Evolutionary conservation across 2,113 vertebrate genomes (phyloP).

Genomic region (Aptenodytes forsteri): DNA sequence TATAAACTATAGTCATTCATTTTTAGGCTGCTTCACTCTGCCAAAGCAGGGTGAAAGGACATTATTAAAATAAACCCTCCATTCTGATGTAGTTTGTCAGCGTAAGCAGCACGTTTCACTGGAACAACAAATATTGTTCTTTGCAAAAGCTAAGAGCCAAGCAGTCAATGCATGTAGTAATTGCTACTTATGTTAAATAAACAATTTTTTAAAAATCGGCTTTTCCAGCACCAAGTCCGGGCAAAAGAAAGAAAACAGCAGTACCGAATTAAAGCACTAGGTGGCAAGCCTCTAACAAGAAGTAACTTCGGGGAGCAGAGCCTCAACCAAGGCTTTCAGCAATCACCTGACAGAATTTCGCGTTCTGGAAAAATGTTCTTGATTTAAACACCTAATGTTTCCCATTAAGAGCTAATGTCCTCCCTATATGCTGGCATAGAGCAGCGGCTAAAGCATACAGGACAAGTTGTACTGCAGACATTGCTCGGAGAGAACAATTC

Average conservation of each 20-base stretch:
- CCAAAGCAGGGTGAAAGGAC: background rate
- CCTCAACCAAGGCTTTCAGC: background rate
- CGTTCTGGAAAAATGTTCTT: background rate
- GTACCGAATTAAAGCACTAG: constrained; percentile 9
- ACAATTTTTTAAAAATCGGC: rapidly evolving
- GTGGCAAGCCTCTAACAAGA: constrained; percentile 52
- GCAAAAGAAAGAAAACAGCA: background rate
- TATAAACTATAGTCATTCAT: rapidly evolving
- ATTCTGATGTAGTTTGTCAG: too few species aligned
- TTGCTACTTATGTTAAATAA: background rate
- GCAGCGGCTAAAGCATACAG: background rate
- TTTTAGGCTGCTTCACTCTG: background rate
- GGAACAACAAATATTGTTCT: background rate
- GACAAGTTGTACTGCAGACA: background rate
- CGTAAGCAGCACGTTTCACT: background rate
- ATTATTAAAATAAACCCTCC: rapidly evolving
- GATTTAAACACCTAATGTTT: background rate
- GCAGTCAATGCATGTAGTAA: background rate
- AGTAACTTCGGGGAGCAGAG: background rate
- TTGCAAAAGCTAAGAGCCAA: background rate
- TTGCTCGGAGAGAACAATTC: background rate
- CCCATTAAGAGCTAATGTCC: background rate
- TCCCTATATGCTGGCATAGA: background rate
- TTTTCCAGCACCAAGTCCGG: background rate
- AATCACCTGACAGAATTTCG: background rate